These are phyloP conservation scores for Elgaria multicarinata DNA, from an alignment of 2,113 vertebrate species.

Conservation along the genomic window DNA sequence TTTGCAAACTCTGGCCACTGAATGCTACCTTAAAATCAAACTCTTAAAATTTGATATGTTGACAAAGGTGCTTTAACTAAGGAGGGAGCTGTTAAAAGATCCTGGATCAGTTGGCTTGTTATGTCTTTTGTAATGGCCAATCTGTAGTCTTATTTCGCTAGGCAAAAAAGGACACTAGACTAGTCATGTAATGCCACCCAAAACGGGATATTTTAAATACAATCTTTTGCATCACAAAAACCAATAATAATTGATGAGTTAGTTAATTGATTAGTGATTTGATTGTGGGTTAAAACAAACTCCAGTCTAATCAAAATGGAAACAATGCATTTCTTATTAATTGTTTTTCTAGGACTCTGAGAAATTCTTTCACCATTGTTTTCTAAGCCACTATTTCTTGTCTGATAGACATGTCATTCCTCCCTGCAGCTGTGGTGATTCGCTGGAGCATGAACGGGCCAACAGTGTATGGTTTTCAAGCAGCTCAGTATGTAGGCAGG, in stretches of 20 bases:
- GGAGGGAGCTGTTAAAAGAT: neutral
- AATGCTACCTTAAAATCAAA: neutral
- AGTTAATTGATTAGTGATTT: neutral
- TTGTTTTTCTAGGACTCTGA: neutral
- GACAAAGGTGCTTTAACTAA: neutral
- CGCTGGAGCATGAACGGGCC: neutral
- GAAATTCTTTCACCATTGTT: neutral
- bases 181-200: neutral
- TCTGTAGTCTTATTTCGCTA: neutral
- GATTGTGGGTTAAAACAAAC: neutral
- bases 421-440: neutral
- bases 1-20: neutral
- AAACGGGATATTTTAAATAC: neutral
- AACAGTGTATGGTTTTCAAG: neutral
- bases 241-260: neutral
- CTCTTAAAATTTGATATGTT: neutral
- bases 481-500: neutral
- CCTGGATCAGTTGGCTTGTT: neutral
- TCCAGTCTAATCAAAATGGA: neutral
- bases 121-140: neutral
- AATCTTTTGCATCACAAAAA: neutral
- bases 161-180: neutral
- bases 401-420: neutral
- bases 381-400: neutral
- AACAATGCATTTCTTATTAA: neutral